These are phyloP conservation scores for Hipparchia sbordonii DNA, from an alignment of 2,888 invertebrate genomes.

Conservation along the genomic window DNA sequence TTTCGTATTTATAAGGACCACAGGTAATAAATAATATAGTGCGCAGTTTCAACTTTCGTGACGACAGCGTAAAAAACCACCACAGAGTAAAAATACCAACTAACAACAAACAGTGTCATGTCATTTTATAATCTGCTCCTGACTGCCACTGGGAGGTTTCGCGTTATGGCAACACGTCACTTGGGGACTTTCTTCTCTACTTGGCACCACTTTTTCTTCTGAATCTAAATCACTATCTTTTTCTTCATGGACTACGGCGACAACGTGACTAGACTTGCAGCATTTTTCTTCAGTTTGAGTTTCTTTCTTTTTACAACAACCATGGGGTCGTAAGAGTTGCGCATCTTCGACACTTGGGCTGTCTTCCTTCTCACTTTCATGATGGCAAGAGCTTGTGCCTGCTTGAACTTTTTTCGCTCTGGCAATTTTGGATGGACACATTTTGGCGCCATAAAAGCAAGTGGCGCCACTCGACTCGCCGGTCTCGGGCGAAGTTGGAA, in stretches of 20 bases:
- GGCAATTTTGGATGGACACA: conserved; percentile 71
- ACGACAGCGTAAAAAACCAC: background rate
- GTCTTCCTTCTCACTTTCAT: conserved; percentile 62
- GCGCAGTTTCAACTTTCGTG: conserved; percentile 2
- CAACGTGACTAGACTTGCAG: conserved; percentile 49
- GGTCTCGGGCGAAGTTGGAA: conserved; percentile 56
- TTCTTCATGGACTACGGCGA: conserved; percentile 39
- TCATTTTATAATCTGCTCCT: conserved; percentile 66
- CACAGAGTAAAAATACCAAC: conserved; percentile 11
- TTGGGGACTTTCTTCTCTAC: conserved; percentile 66
- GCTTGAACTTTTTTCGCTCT: conserved; percentile 55
- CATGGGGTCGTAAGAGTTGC: conserved; percentile 59
- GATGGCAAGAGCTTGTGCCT: conserved; percentile 47
- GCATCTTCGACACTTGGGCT: conserved; percentile 68
- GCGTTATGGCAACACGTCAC: conserved; percentile 67
- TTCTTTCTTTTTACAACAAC: conserved; percentile 64
- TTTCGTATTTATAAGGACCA: too few species aligned
- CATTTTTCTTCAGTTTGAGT: conserved; percentile 53
- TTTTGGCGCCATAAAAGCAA: conserved; percentile 70
- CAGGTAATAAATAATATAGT: background rate
- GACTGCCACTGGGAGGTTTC: conserved; percentile 62
- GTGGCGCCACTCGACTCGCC: conserved; percentile 51
- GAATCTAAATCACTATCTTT: conserved; percentile 46
- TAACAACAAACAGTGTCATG: conserved; percentile 8
- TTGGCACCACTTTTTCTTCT: conserved; percentile 45